Base-by-base conservation (phyloP, 2,888 invertebrate species). In the Galerucella calmariensis region DNA sequence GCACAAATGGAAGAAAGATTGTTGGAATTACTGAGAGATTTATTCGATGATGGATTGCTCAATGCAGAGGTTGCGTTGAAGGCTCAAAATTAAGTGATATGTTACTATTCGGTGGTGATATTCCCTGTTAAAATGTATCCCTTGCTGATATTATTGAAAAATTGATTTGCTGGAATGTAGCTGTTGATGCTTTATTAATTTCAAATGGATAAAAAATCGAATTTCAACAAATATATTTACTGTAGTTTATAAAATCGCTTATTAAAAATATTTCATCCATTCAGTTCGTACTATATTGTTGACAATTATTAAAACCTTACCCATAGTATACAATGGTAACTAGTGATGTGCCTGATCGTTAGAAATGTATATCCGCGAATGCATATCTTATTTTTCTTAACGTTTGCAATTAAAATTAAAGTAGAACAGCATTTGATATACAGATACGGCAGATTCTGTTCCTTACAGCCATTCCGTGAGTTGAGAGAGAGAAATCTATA, bases 1-100 rank as follows among this genome's bases (percentile, higher is more conserved):
- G 91, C 93, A 0, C 89, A 92, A 71, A 94, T 94, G 44, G 95
- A 95, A 84, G 91, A 92, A 81, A 90, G 95, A 68, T 88, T 95
- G 66, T 88, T 94, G 77, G 94, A 94, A 84, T 92, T 94, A 1
- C 90, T 95, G 48, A 90, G 92, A 77, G 95, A 95, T 85, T 90
- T 94, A 51, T 90, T 94, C 84, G 90, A 89, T 16, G 93, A 94
- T 74, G 94, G 94, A 14, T 90, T 94, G 72, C 89, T 94, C 59
- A 83, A 81, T 67, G 79, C 83, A 11, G 84, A 85, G 61, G 72
- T 84, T 12, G 81, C 81, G 51, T 78, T 76, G 69, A 74, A 69
- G 56, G 78, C 75, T 75, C 75, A 77, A 76, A 73, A 74, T 65
- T 76, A 69, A 75, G 61, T 67, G 51, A n/a, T n/a, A n/a, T n/a